Evolutionary conservation across 2,797 vertebrate genomes (phyloP).

Genomic region (Cossypha caffra): DNA sequence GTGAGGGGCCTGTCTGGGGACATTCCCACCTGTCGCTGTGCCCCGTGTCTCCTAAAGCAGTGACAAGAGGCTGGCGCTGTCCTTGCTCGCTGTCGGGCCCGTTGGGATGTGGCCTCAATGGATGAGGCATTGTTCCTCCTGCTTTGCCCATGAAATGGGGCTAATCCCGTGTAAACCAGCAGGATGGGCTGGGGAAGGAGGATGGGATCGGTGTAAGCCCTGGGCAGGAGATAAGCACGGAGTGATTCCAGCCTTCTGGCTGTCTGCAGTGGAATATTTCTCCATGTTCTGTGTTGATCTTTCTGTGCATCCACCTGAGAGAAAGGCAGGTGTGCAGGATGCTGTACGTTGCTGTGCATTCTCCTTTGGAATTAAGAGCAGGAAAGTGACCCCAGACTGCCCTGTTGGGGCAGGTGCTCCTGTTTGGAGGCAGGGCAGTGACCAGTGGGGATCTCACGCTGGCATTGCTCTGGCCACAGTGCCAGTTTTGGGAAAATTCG

Average conservation of each 20-base stretch:
- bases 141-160: background rate
- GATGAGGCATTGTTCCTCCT: background rate
- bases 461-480: accelerated
- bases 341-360: accelerated
- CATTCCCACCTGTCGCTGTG: accelerated
- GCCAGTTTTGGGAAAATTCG: accelerated
- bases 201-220: background rate
- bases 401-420: background rate
- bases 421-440: too few relatives aligned
- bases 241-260: background rate
- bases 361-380: background rate
- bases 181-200: background rate
- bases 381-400: background rate
- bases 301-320: accelerated
- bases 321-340: background rate
- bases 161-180: background rate
- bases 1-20: background rate
- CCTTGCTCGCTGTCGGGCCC: accelerated
- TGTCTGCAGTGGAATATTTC: background rate
- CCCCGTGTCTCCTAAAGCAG: accelerated
- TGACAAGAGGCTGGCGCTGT: background rate
- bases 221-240: background rate
- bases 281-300: accelerated
- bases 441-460: accelerated
- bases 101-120: accelerated